Conservation (phyloP, 2,113 vertebrate species). For the Equus quagga region DNA sequence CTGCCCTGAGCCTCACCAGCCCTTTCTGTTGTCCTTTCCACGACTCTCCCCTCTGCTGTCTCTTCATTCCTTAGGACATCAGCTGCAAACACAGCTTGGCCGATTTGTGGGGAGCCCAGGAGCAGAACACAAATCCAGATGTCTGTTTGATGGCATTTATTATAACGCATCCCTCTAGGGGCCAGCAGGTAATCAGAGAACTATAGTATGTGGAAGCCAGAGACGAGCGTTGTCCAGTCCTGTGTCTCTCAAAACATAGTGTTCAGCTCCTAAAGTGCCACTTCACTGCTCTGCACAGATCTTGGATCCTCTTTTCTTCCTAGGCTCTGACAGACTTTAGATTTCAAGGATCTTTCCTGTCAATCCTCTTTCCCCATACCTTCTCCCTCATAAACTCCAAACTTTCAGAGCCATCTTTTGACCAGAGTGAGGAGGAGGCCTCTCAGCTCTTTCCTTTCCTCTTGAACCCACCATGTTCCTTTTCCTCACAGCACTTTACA, state of each 20-base stretch:
- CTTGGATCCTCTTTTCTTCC: background rate
- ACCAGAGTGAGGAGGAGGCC: background rate
- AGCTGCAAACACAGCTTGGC: background rate
- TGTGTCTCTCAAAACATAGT: background rate
- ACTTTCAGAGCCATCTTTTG: background rate
- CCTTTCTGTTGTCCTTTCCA: background rate
- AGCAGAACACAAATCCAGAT: background rate
- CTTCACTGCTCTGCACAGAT: background rate
- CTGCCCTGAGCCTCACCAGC: background rate
- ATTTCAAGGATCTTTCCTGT: background rate
- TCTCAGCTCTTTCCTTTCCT: background rate
- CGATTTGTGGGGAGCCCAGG: background rate
- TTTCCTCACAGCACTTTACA: background rate
- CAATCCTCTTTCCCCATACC: background rate
- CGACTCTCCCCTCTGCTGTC: background rate
- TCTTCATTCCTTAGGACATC: background rate
- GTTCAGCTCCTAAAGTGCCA: constrained; percentile 49
- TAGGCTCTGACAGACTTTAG: background rate
- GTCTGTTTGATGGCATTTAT: background rate
- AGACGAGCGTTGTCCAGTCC: background rate
- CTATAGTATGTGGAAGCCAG: background rate
- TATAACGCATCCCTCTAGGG: constrained; percentile 83
- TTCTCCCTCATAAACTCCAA: background rate
- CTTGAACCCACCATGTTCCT: background rate
- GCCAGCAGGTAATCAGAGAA: constrained; percentile 86